Evolutionary conservation across 2,113 vertebrate genomes (phyloP), one percentile per base, ranked within the genome.

Genomic region (Lampris megalopsis): DNA sequence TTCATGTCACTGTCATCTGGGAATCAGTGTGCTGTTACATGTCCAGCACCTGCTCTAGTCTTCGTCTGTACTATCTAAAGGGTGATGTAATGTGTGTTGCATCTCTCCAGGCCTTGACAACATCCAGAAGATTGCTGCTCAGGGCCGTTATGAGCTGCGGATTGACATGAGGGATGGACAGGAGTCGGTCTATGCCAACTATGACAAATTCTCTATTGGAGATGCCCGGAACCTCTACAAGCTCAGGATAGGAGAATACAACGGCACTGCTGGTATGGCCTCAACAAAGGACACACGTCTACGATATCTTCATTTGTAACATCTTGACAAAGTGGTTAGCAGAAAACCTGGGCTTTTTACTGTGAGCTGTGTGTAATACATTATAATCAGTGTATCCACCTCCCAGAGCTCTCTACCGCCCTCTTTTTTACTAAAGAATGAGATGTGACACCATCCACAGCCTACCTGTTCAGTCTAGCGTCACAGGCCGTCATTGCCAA

Each of bases 131-230:
- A 94, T 98, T 78, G 94, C 98, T 0, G 92, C 94, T 56, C 98
- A 99, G 65, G 97, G 97, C 6, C 96, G 95, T 24, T 98, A 98
- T 0, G 98, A 99, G 89, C 91, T 99, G 59, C 94, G 98, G 0
- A 96, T 99, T 68, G 98, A 99, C 86, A 96, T 99, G 97, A 94
- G 90, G 63, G 97, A 99, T 0, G 96, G 97, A 1, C 97, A 96
- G 79, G 97, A 98, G 68, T 86, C 95, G 0, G 97, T 95, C 0
- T 97, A 95, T 0, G 98, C 98, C 63, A 95, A 92, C 88, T 99
- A 99, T 0, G 96, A 98, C 91, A 96, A 96, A 74, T 99, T 99
- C 89, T 95, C 95, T 40, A 81, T 99, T 0, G 96, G 97, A 0
- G 97, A 99, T 38, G 81, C 95, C 37, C 94, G 95, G 52, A 98